Base-by-base conservation (phyloP, 2,888 invertebrate species). In the Criorhina ranunculi region DNA sequence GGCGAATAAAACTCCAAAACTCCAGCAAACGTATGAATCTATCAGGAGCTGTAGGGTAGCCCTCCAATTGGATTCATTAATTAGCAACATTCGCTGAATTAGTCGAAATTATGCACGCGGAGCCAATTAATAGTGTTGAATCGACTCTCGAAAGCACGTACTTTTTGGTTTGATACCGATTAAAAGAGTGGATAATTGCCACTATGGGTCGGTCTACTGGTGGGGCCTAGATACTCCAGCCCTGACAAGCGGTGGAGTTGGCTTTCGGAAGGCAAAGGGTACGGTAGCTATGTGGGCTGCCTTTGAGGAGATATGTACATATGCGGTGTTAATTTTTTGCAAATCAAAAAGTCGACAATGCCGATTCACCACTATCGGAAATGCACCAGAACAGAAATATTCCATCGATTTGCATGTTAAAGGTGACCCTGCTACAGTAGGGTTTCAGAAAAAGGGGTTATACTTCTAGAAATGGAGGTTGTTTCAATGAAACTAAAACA, bases 61-160 rank as follows among this genome's bases (percentile, higher is more conserved):
- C 40, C 72, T 57, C 37, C 35, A 55, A 37, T 17, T 76, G 35
- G 55, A 81, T 70, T 70, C 64, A 70, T 70, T 76, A 81, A 81
- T 81, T 76, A 81, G 69, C 51, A 76, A 76, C 57, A 76, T 81
- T 70, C 81, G 69, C 69, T 81, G 69, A 81, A 76, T 75, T 81
- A 64, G 67, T 76, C 35, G 62, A 55, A 76, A 76, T 76, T 70
- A 76, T 81, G 57, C 76, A 62, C 62, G 49, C 69, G 75, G 75
- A 75, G 75, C 80, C 67, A 75, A 80, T 75, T 81, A 75, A 75
- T 37, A 69, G 67, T 78, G 55, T 70, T 78, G 57, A 62, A 78
- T 62, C 62, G 67, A 42, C 49, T 69, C 59, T 73, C 51, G 11
- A 62, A 55, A 15, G 73, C 53, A 59, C 53, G 66, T 46, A 70